Evolutionary conservation across 2,888 invertebrate genomes (phyloP), one percentile per base, ranked within the genome.

Genomic region (Tetranychus piercei): DNA sequence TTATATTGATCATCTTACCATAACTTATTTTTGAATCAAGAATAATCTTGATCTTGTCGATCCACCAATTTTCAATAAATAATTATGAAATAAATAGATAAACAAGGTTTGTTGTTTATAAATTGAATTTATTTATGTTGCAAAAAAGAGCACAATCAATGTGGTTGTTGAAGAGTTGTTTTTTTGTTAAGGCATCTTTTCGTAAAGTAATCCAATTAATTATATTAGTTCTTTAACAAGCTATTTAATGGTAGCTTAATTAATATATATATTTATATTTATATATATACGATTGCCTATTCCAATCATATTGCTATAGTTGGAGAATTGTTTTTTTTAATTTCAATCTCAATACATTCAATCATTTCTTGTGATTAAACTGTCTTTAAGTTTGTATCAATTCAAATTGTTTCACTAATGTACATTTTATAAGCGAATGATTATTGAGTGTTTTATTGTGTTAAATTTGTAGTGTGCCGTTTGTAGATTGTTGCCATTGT

Each of bases 71-170:
- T 34, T 3, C 5, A 34, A 34, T 34, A 34, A 34, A 34, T 5
- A 34, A 34, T 34, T 34, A 34, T 3, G 34, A 34, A 34, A 34
- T 34, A 34, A 34, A 34, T 34, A 34, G 4, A 34, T 34, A 0
- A 55, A 15, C 15, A 55, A 55, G 5, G 34, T 55, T 55, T 15
- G 55, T 55, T 55, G 55, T 55, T 55, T 55, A 55, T 15, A 55
- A 55, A 55, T 15, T 55, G 55, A 55, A 55, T 55, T 55, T 55
- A 55, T 55, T 55, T 55, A 55, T 55, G 9, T 55, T 55, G 55
- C 55, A 55, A 55, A 55, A 55, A 55, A 55, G 55, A 55, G 55
- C 55, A 55, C 55, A 55, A 55, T 55, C 55, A 55, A 55, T 55
- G 55, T 55, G 55, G 55, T 55, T 55, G 55, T 55, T 55, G 55